Conservation (phyloP, 1,140 invertebrate genomes). For the Phthorimaea operculella region DNA sequence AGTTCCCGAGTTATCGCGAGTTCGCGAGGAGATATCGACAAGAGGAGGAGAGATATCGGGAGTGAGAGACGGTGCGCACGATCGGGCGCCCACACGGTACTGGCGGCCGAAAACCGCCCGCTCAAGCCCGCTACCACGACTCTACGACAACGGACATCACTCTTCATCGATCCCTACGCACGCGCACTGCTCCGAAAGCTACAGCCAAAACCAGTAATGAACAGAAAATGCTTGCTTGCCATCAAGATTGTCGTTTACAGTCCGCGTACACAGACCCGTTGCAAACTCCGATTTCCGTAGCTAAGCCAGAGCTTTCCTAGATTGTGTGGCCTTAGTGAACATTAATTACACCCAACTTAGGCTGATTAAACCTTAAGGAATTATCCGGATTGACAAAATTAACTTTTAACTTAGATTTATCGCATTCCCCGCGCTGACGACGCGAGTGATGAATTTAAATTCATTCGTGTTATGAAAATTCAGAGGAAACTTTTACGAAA, state of each 20-base stretch:
- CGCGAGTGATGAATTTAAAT: not conserved
- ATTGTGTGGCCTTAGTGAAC: constrained; percentile 64
- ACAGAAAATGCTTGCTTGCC: no score
- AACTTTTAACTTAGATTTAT: constrained; percentile 67
- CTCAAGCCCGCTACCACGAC: constrained; percentile 17
- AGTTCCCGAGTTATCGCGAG: constrained; percentile 22
- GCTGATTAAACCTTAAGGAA: constrained; percentile 67
- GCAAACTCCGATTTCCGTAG: constrained; percentile 44
- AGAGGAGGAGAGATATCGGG: constrained; percentile 10
- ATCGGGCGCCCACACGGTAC: constrained; percentile 37
- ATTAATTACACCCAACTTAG: constrained; percentile 67
- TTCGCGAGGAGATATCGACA: not conserved
- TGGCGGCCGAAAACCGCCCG: constrained; percentile 24
- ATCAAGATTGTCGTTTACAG: not conserved
- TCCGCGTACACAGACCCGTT: constrained; percentile 25
- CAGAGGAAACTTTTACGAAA: not conserved
- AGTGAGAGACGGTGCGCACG: not conserved
- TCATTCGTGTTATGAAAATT: not conserved
- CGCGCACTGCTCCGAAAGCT: no score
- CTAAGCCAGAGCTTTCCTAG: constrained; percentile 59
- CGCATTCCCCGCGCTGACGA: constrained; percentile 24
- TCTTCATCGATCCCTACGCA: no score
- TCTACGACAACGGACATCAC: constrained; percentile 4
- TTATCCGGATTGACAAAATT: constrained; percentile 67
- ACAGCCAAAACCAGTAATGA: no score